A percentile compares a stretch with the other conserved stretches of the same genome.
phyloP scores from a whole-genome alignment of 1,140 invertebrate genomes.

The Cepaea nemoralis region DNA sequence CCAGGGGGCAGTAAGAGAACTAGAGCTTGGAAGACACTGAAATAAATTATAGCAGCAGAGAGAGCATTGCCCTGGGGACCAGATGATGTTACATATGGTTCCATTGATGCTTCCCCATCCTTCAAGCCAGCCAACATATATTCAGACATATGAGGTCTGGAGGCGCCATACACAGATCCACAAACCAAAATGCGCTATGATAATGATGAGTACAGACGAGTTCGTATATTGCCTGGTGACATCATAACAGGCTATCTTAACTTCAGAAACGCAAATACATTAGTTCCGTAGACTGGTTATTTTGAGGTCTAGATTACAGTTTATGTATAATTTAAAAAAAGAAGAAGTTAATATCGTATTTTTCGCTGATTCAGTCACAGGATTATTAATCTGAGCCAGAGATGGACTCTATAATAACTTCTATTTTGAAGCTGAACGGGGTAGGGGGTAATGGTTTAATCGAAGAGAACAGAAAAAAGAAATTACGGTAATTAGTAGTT shows the following conservation, averaged over 20 bases:
- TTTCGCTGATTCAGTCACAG: too few species aligned
- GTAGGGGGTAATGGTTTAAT: too few species aligned
- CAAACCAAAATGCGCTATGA: constrained; percentile 89
- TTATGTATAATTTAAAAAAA: neutral
- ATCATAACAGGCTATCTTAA: constrained; percentile 89
- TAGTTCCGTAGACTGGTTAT: constrained; percentile 50
- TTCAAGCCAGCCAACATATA: constrained; percentile 93
- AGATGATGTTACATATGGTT: constrained; percentile 67
- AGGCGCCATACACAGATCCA: constrained; percentile 89
- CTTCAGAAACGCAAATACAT: constrained; percentile 81
- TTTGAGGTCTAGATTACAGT: neutral
- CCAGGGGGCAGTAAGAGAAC: constrained; percentile 64
- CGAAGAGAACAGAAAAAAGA: too few species aligned
- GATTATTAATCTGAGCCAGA: too few species aligned
- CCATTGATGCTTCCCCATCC: constrained; percentile 89
- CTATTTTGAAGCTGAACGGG: too few species aligned
- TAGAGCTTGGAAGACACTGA: constrained; percentile 70
- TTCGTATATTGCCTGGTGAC: constrained; percentile 88
- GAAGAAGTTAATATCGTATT: too few species aligned
- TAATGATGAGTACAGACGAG: constrained; percentile 86
- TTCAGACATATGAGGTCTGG: constrained; percentile 90
- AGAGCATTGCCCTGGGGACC: constrained; percentile 60
- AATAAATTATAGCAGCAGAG: constrained; percentile 67
- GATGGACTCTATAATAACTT: too few species aligned
- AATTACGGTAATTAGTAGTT: too few species aligned